Base-by-base conservation (phyloP, 1,140 invertebrate species). In the Andricus grossulariae region DNA sequence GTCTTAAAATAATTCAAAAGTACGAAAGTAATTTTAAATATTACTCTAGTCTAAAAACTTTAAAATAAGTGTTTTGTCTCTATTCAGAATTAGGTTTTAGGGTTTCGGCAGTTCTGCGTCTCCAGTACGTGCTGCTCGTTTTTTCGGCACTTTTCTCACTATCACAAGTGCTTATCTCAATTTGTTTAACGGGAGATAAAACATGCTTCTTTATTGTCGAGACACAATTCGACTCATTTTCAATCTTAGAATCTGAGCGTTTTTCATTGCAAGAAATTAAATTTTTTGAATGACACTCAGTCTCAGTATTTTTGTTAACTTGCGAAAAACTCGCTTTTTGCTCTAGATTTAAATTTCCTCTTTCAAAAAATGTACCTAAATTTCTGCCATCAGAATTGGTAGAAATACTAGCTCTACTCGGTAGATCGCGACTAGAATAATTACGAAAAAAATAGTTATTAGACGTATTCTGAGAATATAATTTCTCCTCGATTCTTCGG, bases 401-500 rank as follows among this genome's bases (percentile, higher is more conserved):
- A 0, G 77, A 45, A 19, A 82, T 74, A 72, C 15, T 25, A 19
- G 71, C 18, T 50, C 45, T 49, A 51, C 45, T 72, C 0, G 80
- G 51, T 49, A 80, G 77, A 12, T 82, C 77, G 5, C 75, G 75
- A 51, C 80, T 83, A 57, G 85, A 82, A 49, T 82, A 86, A 73
- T 87, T 87, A 8, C 83, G 83, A 72, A 84, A 85, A 60, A 86
- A 87, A 52, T 82, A 86, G 82, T 85, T 76, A 57, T 73, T 82
- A 0, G 57, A 72, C 0, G 74, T 80, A 50, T 80, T 88, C 52
- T 90, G 85, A 0, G 84, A 84, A 78, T 91, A 90, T 0, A 90
- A 75, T 75, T 88, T 91, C n/a, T 90, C 89, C 72, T 92, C 89
- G n/a, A 92, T 92, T 21, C 89, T 83, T 66, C 86, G 86, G 75